Conservation (phyloP, 1,140 invertebrate genomes). For the Drosophila chauvacae region DNA sequence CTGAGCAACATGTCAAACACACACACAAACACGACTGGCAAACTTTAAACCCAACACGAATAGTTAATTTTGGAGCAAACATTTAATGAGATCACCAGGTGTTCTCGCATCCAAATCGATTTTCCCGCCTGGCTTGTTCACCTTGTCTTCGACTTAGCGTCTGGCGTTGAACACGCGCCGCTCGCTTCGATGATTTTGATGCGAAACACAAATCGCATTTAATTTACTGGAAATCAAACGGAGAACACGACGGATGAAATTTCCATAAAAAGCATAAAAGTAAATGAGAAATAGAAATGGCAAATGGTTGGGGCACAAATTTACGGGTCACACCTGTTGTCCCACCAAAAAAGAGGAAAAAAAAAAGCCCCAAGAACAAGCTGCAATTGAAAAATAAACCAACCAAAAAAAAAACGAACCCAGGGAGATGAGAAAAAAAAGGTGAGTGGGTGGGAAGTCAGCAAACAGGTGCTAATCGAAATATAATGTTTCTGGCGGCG, state of each 20-base stretch:
- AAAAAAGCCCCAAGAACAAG: slow-evolving; percentile 3
- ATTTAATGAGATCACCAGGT: slow-evolving; percentile 17
- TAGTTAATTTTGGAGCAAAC: slow-evolving; percentile 35
- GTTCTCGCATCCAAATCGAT: slow-evolving; percentile 32
- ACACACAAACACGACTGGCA: not conserved
- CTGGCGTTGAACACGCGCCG: slow-evolving; percentile 41
- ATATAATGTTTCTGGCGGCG: slow-evolving; percentile 79
- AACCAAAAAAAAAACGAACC: slow-evolving; percentile 33
- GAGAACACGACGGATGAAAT: slow-evolving; percentile 47
- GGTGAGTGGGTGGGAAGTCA: slow-evolving; percentile 8
- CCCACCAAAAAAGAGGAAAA: not conserved
- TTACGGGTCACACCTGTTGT: slow-evolving; percentile 63
- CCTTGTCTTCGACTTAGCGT: slow-evolving; percentile 37
- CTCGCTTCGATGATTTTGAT: slow-evolving; percentile 45
- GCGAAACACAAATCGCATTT: slow-evolving; percentile 70
- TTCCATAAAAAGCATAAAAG: slow-evolving; percentile 47
- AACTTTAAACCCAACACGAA: slow-evolving; percentile 5
- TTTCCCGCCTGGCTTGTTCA: slow-evolving; percentile 30
- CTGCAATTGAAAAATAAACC: slow-evolving; percentile 54
- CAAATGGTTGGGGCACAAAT: slow-evolving; percentile 2
- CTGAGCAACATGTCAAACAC: not conserved
- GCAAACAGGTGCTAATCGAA: slow-evolving; percentile 83
- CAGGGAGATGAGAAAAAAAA: slow-evolving; percentile 20
- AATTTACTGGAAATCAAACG: slow-evolving; percentile 77
- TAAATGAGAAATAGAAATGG: slow-evolving; percentile 50